Percentiles rank a stretch among this genome's conserved stretches.
These are phyloP conservation scores for Chloropsis cyanopogon DNA, from an alignment of 2,113 vertebrate species.

Conservation along the genomic window DNA sequence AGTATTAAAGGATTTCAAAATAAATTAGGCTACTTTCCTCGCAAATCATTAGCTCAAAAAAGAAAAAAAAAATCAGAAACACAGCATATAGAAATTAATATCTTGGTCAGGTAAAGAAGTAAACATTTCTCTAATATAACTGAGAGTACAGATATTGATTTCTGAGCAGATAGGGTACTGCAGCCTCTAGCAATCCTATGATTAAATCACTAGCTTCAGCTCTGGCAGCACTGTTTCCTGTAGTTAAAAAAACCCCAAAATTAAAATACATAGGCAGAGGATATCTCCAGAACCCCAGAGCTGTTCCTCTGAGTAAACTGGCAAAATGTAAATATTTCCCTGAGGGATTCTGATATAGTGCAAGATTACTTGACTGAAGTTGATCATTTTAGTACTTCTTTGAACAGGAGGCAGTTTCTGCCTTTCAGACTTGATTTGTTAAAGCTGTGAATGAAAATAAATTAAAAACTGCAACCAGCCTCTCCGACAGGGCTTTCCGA, in stretches of 20 bases:
- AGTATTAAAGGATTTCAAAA: constrained; percentile 30
- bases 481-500: not conserved
- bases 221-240: constrained; percentile 64
- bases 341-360: constrained; percentile 54
- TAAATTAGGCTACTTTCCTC: constrained; percentile 19
- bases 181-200: constrained; percentile 68
- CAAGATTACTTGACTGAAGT: constrained; percentile 65
- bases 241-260: not conserved
- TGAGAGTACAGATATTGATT: constrained; percentile 72
- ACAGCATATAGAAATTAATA: constrained; percentile 70
- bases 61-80: not conserved
- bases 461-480: constrained; percentile 8
- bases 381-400: constrained; percentile 66
- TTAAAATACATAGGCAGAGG: constrained; percentile 18
- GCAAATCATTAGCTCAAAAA: constrained; percentile 20
- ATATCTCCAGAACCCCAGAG: constrained; percentile 66
- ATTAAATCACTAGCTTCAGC: constrained; percentile 75
- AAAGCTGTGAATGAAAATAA: constrained; percentile 44
- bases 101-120: constrained; percentile 64
- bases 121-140: constrained; percentile 71
- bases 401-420: constrained; percentile 43
- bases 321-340: constrained; percentile 73
- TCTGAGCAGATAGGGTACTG: constrained; percentile 64
- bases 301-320: constrained; percentile 64
- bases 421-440: constrained; percentile 49